Evolutionary conservation across 1,140 invertebrate species (phyloP).

Genomic region (Drosophila navojoa): DNA sequence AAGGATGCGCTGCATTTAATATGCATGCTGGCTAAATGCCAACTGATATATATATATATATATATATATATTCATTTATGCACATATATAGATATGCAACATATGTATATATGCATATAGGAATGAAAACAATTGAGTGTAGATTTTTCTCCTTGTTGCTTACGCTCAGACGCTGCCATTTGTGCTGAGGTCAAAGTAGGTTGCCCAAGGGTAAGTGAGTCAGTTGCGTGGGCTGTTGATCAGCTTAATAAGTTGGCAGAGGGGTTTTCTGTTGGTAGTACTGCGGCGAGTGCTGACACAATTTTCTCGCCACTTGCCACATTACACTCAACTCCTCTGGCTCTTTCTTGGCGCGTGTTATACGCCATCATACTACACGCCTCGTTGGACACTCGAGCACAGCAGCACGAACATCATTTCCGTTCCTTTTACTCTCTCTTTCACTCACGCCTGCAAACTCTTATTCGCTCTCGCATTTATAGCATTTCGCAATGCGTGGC

Average conservation of each 20-base stretch:
- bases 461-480: constrained; percentile 23
- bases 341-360: constrained; percentile 54
- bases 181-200: constrained; percentile 18
- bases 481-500: constrained; percentile 58
- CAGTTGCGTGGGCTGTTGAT: constrained; percentile 49
- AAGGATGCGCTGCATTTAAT: constrained; percentile 55
- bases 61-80: neutral
- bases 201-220: constrained; percentile 27
- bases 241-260: constrained; percentile 60
- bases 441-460: neutral
- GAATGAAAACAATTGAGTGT: constrained; percentile 67
- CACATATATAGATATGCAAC: neutral
- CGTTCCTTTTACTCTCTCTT: constrained; percentile 33
- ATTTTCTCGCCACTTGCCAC: constrained; percentile 32
- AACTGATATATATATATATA: constrained; percentile 47
- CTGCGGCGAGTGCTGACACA: constrained; percentile 72
- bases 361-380: constrained; percentile 67
- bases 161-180: constrained; percentile 50
- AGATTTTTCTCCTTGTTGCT: constrained; percentile 68
- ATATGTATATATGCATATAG: no score
- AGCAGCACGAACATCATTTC: constrained; percentile 65
- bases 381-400: constrained; percentile 69
- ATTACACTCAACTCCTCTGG: constrained; percentile 7
- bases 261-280: constrained; percentile 26
- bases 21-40: constrained; percentile 67